These are phyloP conservation scores for Coleophora deauratella DNA, from an alignment of 2,888 invertebrate species.

Conservation along the genomic window DNA sequence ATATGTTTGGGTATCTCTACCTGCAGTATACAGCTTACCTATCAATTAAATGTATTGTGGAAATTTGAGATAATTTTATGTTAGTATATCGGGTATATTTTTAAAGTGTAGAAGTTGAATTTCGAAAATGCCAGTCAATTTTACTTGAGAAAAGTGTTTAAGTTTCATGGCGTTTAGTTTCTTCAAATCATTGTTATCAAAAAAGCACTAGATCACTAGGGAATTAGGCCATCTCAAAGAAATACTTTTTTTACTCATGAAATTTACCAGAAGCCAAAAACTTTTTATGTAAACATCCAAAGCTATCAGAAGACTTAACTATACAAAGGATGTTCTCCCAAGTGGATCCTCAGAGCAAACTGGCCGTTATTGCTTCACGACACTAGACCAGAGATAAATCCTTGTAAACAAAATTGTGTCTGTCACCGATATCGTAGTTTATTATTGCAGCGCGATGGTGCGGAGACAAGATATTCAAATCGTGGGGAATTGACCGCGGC, in stretches of 20 bases:
- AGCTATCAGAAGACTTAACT: constrained; percentile 1
- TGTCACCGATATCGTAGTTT: constrained; percentile 60
- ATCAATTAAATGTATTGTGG: too few species aligned
- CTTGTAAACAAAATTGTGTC: constrained; percentile 62
- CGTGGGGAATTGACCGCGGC: constrained; percentile 45
- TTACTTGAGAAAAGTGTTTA: too few species aligned
- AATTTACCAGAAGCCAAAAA: too few species aligned
- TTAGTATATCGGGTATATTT: too few species aligned
- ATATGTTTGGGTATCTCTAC: not conserved
- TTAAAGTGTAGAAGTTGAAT: too few species aligned
- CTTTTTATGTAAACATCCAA: not conserved
- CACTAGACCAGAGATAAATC: constrained; percentile 41
- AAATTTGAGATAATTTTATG: too few species aligned
- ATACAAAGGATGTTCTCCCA: not conserved
- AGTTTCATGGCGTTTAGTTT: too few species aligned
- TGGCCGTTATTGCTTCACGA: constrained; percentile 21
- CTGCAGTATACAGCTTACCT: not conserved
- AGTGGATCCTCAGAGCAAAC: constrained; percentile 9
- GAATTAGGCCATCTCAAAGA: too few species aligned
- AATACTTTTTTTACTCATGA: too few species aligned
- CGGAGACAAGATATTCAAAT: constrained; percentile 50
- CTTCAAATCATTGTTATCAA: too few species aligned
- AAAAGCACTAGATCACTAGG: too few species aligned
- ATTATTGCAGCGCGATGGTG: constrained; percentile 34
- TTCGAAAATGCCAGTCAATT: too few species aligned